phyloP scores from a whole-genome alignment of 2,888 invertebrate species.

The Lysandra coridon region DNA sequence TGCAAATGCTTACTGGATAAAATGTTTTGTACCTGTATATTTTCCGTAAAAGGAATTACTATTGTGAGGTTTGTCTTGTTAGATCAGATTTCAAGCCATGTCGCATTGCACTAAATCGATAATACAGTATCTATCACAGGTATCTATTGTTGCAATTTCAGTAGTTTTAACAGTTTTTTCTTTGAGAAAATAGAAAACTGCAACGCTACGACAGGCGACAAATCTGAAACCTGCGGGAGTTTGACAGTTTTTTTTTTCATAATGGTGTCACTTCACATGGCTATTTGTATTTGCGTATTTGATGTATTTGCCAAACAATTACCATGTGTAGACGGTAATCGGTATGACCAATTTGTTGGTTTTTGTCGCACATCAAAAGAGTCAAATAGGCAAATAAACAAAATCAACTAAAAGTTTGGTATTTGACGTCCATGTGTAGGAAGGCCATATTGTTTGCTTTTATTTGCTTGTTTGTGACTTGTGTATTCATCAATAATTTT shows the following conservation, averaged over 20 bases:
- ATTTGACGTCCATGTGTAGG: too few species aligned
- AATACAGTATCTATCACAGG: neutral
- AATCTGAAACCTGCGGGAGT: neutral
- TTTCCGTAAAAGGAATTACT: neutral
- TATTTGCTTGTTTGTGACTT: too few species aligned
- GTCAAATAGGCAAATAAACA: too few species aligned
- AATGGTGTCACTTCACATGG: too few species aligned
- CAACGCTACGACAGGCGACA: neutral
- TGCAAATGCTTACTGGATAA: neutral
- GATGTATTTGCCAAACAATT: too few species aligned
- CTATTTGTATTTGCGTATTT: too few species aligned
- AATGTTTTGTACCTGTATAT: conserved; percentile 20
- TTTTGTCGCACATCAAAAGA: too few species aligned
- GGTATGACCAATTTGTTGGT: too few species aligned
- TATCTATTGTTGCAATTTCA: neutral
- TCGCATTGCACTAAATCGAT: conserved; percentile 26
- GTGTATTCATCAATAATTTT: too few species aligned
- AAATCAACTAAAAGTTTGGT: too few species aligned
- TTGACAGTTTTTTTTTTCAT: neutral
- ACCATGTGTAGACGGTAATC: too few species aligned
- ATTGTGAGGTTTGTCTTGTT: neutral
- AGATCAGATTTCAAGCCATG: conserved; percentile 4
- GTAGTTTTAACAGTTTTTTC: neutral
- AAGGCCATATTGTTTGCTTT: too few species aligned
- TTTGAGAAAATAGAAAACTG: conserved; percentile 9